Conservation (phyloP, 2,888 invertebrate species). For the Netelia melanura region DNA sequence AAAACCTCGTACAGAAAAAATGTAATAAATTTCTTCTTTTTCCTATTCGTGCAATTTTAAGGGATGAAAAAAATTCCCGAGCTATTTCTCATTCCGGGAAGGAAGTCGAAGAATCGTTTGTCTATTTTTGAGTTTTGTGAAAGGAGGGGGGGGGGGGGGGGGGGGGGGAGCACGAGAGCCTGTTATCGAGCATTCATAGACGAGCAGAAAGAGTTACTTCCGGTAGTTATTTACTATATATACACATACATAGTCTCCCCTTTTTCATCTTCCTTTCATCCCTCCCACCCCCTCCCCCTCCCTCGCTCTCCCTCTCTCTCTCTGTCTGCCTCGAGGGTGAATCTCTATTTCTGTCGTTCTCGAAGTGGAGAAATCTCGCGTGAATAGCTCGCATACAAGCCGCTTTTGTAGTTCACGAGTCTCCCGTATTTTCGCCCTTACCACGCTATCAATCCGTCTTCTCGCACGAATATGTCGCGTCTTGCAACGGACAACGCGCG, state of each 20-base stretch:
- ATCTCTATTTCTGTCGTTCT: conserved; percentile 56
- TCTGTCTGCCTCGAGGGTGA: conserved; percentile 34
- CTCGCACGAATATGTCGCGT: conserved; percentile 48
- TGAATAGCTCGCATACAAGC: conserved; percentile 51
- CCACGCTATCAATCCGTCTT: conserved; percentile 36
- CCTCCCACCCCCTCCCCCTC: not conserved
- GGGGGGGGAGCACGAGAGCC: not conserved
- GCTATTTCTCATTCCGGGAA: not conserved
- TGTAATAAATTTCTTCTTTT: no score
- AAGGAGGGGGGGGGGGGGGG: no score
- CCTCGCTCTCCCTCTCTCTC: not conserved
- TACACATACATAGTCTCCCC: not conserved
- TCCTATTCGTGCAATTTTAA: no score
- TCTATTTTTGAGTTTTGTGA: conserved; percentile 9
- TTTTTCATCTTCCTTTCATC: not conserved
- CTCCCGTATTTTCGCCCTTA: conserved; percentile 38
- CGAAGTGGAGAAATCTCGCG: conserved; percentile 36
- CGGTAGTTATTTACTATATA: conserved; percentile 38
- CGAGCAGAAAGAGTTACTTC: conserved; percentile 20
- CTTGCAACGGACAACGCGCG: conserved; percentile 27
- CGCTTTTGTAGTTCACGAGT: conserved; percentile 49
- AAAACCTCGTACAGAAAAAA: no score
- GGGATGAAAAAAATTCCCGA: not conserved
- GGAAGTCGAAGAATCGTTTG: conserved; percentile 6
- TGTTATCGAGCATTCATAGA: conserved; percentile 40